Evolutionary conservation across 2,797 vertebrate species (phyloP).

Genomic region (Mormyrus proboscirostris): DNA sequence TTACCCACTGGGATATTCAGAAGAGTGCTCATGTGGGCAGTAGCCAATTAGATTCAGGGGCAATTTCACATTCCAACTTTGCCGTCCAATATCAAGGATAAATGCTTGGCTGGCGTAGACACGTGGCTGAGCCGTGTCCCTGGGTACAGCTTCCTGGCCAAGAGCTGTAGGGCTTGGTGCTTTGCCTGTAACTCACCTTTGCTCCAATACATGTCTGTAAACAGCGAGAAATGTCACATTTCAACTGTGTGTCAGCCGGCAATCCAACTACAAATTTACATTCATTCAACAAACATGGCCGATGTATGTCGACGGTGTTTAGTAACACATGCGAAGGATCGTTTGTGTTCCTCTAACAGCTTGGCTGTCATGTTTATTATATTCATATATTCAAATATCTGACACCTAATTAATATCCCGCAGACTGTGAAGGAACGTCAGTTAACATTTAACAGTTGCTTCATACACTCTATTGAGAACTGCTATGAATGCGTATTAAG

Average conservation of each 20-base stretch:
- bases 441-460: not conserved
- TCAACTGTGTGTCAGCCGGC: not conserved
- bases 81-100: conserved; percentile 33
- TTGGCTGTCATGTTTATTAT: not conserved
- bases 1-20: conserved; percentile 23
- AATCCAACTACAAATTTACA: not conserved
- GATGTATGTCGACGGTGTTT: not conserved
- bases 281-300: not conserved
- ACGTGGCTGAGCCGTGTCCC: conserved; percentile 6
- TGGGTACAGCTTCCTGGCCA: conserved; percentile 18
- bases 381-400: conserved; percentile 17
- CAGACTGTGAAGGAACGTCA: conserved; percentile 8
- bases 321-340: not conserved
- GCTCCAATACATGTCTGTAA: not conserved
- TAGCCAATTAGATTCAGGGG: not conserved
- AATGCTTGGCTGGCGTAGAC: conserved; percentile 30
- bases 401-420: conserved; percentile 24
- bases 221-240: not conserved
- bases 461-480: conserved; percentile 5
- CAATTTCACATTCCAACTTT: conserved; percentile 7
- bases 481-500: conserved; percentile 9
- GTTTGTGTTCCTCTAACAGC: not conserved
- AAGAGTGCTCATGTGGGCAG: conserved; percentile 27
- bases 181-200: not conserved
- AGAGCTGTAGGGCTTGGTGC: conserved; percentile 1